Conservation (phyloP, 2,113 vertebrate species). For the Heterocephalus glaber region DNA sequence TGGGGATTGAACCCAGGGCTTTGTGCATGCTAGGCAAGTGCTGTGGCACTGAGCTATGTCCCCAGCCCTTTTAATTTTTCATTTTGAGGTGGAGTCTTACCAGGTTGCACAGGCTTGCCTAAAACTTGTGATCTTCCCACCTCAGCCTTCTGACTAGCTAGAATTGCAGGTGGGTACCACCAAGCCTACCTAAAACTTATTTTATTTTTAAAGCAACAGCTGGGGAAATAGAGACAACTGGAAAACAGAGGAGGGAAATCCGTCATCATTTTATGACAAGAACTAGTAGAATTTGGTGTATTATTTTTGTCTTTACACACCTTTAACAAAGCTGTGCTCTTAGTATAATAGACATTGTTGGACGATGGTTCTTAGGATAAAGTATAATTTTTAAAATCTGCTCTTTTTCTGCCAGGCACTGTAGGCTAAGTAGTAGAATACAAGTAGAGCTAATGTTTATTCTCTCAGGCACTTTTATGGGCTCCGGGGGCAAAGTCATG, state of each 20-base stretch:
- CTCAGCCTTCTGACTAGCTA: background rate
- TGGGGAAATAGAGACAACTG: background rate
- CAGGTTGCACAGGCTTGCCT: background rate
- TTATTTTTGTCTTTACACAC: background rate
- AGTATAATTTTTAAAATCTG: background rate
- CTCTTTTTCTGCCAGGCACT: background rate
- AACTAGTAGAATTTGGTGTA: background rate
- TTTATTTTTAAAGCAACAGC: slow-evolving; percentile 2
- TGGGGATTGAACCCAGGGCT: background rate
- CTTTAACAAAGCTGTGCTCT: background rate
- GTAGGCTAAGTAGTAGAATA: background rate
- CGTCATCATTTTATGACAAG: background rate
- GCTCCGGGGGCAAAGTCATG: background rate
- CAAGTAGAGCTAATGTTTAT: background rate
- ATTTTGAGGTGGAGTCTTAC: background rate
- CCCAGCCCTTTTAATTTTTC: background rate
- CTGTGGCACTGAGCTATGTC: background rate
- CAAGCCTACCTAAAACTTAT: background rate
- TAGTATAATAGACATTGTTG: background rate
- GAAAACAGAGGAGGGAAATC: background rate
- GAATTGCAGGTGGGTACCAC: background rate
- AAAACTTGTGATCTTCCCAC: background rate
- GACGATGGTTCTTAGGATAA: background rate
- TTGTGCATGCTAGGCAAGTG: background rate
- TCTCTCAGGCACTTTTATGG: background rate